Base-by-base conservation (phyloP, 2,888 invertebrate genomes). In the Sinohyriopsis cumingii region DNA sequence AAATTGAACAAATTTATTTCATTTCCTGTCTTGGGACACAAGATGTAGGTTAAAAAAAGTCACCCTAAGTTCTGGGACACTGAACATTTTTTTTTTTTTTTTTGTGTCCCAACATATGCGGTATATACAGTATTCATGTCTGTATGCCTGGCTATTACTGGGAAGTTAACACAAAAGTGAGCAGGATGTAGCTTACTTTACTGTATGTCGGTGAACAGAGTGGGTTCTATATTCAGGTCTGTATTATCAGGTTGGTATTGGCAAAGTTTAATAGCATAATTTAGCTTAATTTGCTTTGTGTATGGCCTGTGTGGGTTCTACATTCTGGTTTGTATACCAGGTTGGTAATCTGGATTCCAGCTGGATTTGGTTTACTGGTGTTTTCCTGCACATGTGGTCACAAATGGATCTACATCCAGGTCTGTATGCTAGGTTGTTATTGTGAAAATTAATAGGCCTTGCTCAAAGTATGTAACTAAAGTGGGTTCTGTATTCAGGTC, bases 191-290 rank as follows among this genome's bases (percentile, higher is more conserved):
- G 33, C 33, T 33, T 33, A 33, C 9, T 7, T 9, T 33, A 7
- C 90, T 76, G 89, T 84, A 69, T 89, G 89, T 61, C 90, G 84
- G 55, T 90, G 89, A 9, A 88, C 80, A 45, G 86, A 83, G 61
- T 89, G 90, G 12, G 90, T 86, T 60, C 90, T 81, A 78, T 90
- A 89, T 20, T 86, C 84, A 25, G 89, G 83, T 70, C 89, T 80
- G 73, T 87, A 87, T 15, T 15, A 84, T 79, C 55, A 88, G 85
- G 65, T 82, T 84, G 53, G 83, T 82, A 33, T 7, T 33, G 5
- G 89, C 88, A 80, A 95, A 90, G 76, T 94, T n/a, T n/a, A n/a
- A n/a, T 94, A 84, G 93, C 93, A 77, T 95, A 92, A 62, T 94
- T 95, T 33, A 33, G 75, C 87, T 82, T 76, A 89, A 88, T 86